Conservation (phyloP, 2,888 invertebrate species). For the Pteria penguin region DNA sequence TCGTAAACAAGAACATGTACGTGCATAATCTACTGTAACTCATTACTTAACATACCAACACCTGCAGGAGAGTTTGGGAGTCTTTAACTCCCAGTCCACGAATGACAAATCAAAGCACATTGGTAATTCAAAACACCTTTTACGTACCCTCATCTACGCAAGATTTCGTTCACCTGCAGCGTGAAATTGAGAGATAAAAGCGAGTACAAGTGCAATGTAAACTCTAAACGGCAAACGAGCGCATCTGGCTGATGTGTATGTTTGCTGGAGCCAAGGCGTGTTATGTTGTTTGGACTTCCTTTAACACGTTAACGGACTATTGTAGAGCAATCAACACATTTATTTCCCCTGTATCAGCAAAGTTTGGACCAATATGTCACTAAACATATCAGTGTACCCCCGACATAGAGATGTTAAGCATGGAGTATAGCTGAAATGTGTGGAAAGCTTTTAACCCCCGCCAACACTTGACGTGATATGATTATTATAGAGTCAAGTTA, state of each 20-base stretch:
- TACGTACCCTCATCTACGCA: no score
- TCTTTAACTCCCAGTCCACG: no score
- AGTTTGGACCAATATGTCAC: slow-evolving; percentile 46
- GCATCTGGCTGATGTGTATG: slow-evolving; percentile 19
- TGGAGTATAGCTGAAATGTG: slow-evolving; percentile 38
- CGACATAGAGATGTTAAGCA: slow-evolving; percentile 35
- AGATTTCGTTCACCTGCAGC: slow-evolving; percentile 34
- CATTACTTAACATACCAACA: no score
- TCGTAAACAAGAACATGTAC: no score
- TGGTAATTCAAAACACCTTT: no score
- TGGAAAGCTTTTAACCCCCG: slow-evolving; percentile 49
- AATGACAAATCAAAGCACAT: no score
- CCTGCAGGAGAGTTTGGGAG: no score
- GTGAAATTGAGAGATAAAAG: neutral
- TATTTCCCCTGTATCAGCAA: slow-evolving; percentile 40
- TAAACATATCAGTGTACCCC: slow-evolving; percentile 13
- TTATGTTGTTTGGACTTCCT: slow-evolving; percentile 18
- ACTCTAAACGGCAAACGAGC: slow-evolving; percentile 8
- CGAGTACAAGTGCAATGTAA: slow-evolving; percentile 16
- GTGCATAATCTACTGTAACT: no score
- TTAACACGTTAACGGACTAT: slow-evolving; percentile 40
- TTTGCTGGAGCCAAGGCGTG: slow-evolving; percentile 17
- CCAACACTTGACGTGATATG: neutral
- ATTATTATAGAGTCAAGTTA: slow-evolving; percentile 2
- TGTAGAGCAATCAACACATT: slow-evolving; percentile 40